Base-by-base conservation (phyloP, 2,888 invertebrate genomes). In the Archips xylosteana region DNA sequence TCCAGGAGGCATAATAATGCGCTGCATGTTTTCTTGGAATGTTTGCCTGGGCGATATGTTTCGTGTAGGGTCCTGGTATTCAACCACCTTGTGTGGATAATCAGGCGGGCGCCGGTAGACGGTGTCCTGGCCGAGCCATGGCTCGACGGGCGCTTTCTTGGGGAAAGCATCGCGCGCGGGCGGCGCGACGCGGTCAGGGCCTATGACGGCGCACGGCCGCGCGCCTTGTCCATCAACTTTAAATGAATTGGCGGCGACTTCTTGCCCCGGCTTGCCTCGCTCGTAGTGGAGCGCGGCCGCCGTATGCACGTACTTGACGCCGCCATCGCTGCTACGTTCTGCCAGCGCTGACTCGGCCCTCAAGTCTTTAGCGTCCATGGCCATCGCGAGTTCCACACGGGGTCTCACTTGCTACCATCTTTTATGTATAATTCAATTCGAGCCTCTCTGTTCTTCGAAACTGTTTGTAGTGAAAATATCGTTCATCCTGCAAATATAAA, bases 31-130 rank as follows among this genome's bases (percentile, higher is more conserved):
- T 82, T 95, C 95, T 86, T 94, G 95, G 87, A 91, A 95, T 87
- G 94, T 94, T 87, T 94, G 94, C 87, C 95, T 88, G 51, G 95
- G 95, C 79, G 95, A 95, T 88, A 94, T 94, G 87, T 94, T 94
- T 84, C 92, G 87, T 75, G 88, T 82, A 69, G 90, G 90, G 74
- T 89, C 89, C 74, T 86, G 85, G 80, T 88, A 91, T 68, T 84
- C 89, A 36, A 83, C 73, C 75, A 89, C 78, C 78, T 92, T 94
- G 75, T 85, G 88, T 63, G 90, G 87, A 80, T 92, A 91, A 69
- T 94, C 92, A 63, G 92, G 89, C 75, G 89, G 89, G 62, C 88
- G 88, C 65, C 87, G 87, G 79, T 91, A 92, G 57, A 83, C 59
- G 71, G 80, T 86, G 70, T 92, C 91, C 62, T 84, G 77, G 75